Conservation (phyloP, 2,113 vertebrate species). For the Phycodurus eques region DNA sequence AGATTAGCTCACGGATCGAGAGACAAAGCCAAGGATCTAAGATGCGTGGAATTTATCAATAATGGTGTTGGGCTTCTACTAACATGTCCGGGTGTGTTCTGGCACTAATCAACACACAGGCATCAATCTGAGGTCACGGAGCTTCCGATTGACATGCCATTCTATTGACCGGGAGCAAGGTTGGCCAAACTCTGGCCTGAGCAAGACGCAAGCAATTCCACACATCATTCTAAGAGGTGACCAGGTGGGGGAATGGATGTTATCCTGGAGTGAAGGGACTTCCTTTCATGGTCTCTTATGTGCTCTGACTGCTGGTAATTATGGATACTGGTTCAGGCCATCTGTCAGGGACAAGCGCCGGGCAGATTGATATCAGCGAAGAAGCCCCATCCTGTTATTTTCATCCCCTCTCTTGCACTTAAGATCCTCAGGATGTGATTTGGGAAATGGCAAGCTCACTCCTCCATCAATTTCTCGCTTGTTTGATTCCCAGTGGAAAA, state of each 20-base stretch:
- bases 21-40: constrained; percentile 21
- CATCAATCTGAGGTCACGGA: constrained; percentile 61
- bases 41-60: constrained; percentile 72
- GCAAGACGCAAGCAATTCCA: constrained; percentile 20
- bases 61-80: constrained; percentile 64
- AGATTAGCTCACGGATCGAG: constrained; percentile 37
- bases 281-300: constrained; percentile 15
- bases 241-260: not conserved
- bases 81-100: constrained; percentile 57
- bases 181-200: constrained; percentile 48
- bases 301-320: constrained; percentile 61
- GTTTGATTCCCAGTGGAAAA: constrained; percentile 26
- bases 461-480: constrained; percentile 64
- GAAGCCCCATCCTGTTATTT: constrained; percentile 40
- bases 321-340: constrained; percentile 63
- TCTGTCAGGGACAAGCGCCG: constrained; percentile 48
- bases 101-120: constrained; percentile 64
- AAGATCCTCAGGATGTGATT: constrained; percentile 64
- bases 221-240: not conserved
- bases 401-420: constrained; percentile 50
- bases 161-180: constrained; percentile 52
- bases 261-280: constrained; percentile 1
- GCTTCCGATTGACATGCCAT: constrained; percentile 47
- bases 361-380: constrained; percentile 60
- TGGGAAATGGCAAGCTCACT: constrained; percentile 59